These are phyloP conservation scores for Lasaia peninsularis DNA, from an alignment of 1,140 invertebrate genomes.

Conservation along the genomic window DNA sequence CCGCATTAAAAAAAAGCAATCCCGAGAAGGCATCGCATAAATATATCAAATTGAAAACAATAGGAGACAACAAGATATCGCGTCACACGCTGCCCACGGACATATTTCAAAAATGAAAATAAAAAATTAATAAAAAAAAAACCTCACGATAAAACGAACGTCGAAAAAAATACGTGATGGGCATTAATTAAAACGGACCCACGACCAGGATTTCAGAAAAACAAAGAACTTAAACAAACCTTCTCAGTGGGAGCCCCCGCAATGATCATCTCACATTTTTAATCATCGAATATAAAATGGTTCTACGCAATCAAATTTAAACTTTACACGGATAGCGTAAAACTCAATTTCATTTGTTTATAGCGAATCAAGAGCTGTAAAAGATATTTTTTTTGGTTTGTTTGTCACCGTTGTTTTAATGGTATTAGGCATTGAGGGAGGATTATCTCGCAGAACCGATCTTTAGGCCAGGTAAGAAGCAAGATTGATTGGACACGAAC, in stretches of 20 bases:
- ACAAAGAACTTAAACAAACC: conserved; percentile 74
- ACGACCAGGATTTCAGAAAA: conserved; percentile 72
- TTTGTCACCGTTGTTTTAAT: conserved; percentile 77
- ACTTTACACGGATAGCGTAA: conserved; percentile 28
- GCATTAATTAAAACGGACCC: conserved; percentile 76
- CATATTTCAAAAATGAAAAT: conserved; percentile 67
- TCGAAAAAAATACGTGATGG: conserved; percentile 74
- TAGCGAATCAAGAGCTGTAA: conserved; percentile 53
- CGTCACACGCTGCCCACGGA: conserved; percentile 65
- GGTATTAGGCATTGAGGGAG: conserved; percentile 73
- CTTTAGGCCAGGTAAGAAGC: conserved; percentile 57
- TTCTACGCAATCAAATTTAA: conserved; percentile 31
- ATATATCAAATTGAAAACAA: conserved; percentile 76
- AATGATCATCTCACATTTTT: conserved; percentile 76
- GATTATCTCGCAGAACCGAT: conserved; percentile 71
- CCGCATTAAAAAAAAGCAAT: conserved; percentile 45
- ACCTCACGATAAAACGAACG: conserved; percentile 54
- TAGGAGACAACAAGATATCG: conserved; percentile 71
- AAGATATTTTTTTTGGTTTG: conserved; percentile 68
- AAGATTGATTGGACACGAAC: conserved; percentile 68
- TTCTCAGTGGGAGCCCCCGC: conserved; percentile 72
- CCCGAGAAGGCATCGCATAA: conserved; percentile 62
- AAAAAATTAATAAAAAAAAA: conserved; percentile 38
- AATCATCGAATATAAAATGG: conserved; percentile 64
- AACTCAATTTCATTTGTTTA: conserved; percentile 11